Conservation (phyloP, 2,113 vertebrate genomes). For the Chunga burmeisteri region DNA sequence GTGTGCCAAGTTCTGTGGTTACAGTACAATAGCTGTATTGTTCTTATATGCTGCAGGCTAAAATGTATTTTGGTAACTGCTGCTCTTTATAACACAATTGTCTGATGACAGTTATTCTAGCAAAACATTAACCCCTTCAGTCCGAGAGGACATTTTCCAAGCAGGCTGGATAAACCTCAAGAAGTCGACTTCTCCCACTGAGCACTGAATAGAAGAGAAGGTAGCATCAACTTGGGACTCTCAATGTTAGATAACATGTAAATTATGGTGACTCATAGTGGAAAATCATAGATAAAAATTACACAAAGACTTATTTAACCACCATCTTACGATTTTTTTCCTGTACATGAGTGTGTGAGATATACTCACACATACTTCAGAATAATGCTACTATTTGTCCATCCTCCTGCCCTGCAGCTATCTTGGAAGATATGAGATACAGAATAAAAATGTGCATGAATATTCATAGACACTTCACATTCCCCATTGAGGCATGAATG, state of each 20-base stretch:
- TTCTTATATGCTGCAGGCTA: not conserved
- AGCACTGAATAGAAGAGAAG: not conserved
- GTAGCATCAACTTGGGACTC: not conserved
- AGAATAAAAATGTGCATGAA: not conserved
- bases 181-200: not conserved
- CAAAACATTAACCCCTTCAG: slow-evolving; percentile 34
- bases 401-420: not conserved
- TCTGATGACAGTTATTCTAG: slow-evolving; percentile 23
- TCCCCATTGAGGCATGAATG: not conserved
- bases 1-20: not conserved
- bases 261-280: slow-evolving; percentile 45
- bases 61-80: slow-evolving; percentile 39
- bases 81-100: slow-evolving; percentile 15
- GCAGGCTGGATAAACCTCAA: not conserved
- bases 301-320: slow-evolving; percentile 36
- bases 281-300: slow-evolving; percentile 47
- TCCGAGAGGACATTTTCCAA: not conserved
- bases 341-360: not conserved
- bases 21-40: not conserved
- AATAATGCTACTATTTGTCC: not conserved
- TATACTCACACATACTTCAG: not conserved
- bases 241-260: slow-evolving; percentile 59
- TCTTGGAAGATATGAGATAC: not conserved
- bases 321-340: not conserved
- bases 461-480: not conserved